phyloP scores from a whole-genome alignment of 2,888 invertebrate species.

The Cosmia trapezina region DNA sequence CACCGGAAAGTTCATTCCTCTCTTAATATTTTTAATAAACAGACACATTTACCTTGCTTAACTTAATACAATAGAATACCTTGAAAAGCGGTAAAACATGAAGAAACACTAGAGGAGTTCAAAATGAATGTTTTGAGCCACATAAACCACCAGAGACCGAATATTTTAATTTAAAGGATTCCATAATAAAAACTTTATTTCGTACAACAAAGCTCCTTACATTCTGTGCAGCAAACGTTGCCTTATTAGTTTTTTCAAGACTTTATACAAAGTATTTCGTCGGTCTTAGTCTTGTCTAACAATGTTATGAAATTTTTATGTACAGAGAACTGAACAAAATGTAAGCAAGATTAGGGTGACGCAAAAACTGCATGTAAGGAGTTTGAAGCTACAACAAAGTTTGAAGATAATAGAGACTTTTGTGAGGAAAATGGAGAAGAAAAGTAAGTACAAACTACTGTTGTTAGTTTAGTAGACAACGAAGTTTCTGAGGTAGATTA shows the following conservation, averaged over 20 bases:
- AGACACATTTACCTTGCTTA: conserved; percentile 9
- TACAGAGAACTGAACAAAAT: conserved; percentile 14
- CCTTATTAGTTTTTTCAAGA: conserved; percentile 65
- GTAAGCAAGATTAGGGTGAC: conserved; percentile 33
- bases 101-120: conserved; percentile 36
- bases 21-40: conserved; percentile 27
- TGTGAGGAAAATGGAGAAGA: neutral
- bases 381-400: conserved; percentile 18
- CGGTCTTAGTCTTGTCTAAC: conserved; percentile 38
- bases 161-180: conserved; percentile 64
- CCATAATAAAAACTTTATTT: conserved; percentile 53
- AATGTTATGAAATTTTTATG: conserved; percentile 60
- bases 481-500: neutral
- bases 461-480: neutral
- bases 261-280: conserved; percentile 57
- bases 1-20: conserved; percentile 20
- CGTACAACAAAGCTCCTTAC: conserved; percentile 44
- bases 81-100: conserved; percentile 27
- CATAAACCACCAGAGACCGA: conserved; percentile 42
- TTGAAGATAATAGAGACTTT: conserved; percentile 10
- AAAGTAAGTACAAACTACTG: conserved; percentile 4
- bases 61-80: conserved; percentile 22
- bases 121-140: conserved; percentile 55
- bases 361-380: conserved; percentile 46
- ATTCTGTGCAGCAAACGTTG: conserved; percentile 49